phyloP scores from a whole-genome alignment of 2,888 invertebrate genomes.

The Graphium colonna region DNA sequence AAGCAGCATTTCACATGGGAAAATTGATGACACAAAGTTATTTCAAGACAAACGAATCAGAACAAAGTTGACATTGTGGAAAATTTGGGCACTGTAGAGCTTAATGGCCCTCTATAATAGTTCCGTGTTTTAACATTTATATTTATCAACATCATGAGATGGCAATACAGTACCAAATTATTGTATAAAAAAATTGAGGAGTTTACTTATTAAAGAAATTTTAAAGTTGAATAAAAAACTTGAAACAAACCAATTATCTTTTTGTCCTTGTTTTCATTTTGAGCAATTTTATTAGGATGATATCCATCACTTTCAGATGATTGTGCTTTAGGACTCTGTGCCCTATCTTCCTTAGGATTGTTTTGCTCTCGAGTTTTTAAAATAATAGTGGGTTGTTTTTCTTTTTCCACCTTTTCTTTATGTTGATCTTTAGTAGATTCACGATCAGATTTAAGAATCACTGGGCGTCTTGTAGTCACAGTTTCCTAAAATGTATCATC shows the following conservation, averaged over 20 bases:
- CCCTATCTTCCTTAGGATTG: conserved; percentile 75
- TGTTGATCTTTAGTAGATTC: conserved; percentile 54
- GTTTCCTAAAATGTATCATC: conserved; percentile 47
- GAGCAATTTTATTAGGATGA: conserved; percentile 67
- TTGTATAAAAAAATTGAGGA: no score
- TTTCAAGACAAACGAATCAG: no score
- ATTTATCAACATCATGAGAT: no score
- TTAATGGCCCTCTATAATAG: no score
- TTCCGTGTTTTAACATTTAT: no score
- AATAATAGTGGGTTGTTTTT: conserved; percentile 84
- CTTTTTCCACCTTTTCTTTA: conserved; percentile 67
- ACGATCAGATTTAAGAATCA: conserved; percentile 73
- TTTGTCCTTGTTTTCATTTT: conserved; percentile 76
- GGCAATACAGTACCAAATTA: no score
- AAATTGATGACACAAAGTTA: no score
- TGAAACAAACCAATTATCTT: conserved; percentile 45
- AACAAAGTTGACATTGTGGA: no score
- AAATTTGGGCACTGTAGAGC: no score
- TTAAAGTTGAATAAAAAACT: no score
- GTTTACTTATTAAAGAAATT: no score
- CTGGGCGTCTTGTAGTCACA: conserved; percentile 54
- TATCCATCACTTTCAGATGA: conserved; percentile 50
- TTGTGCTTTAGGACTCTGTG: conserved; percentile 81
- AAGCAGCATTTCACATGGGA: no score
- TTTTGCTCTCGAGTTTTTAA: conserved; percentile 83